Conservation (phyloP, 2,888 invertebrate genomes). For the Brachyopa scutellaris region DNA sequence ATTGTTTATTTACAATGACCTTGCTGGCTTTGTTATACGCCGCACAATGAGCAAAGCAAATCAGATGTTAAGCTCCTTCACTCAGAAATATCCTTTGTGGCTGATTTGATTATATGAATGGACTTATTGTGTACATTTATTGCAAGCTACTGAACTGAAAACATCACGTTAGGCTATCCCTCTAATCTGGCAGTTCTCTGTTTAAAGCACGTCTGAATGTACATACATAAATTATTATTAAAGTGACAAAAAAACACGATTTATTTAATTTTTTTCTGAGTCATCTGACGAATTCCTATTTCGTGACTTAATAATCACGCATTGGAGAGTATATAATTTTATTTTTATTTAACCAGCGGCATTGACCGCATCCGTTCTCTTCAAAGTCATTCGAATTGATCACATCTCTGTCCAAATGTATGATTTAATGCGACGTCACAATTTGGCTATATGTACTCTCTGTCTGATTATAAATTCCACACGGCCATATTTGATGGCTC, state of each 20-base stretch:
- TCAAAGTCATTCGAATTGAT: conserved; percentile 34
- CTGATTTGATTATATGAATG: too few relatives aligned
- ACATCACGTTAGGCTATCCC: not conserved
- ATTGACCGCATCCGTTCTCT: conserved; percentile 31
- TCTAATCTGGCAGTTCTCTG: not conserved
- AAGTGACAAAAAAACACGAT: not conserved
- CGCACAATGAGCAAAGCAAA: too few relatives aligned
- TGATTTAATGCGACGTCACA: not conserved
- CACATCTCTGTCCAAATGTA: conserved; percentile 20
- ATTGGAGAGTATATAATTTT: not conserved
- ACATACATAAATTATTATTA: too few relatives aligned
- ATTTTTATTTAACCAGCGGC: conserved; percentile 7
- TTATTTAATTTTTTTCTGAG: not conserved
- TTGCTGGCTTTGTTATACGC: too few relatives aligned
- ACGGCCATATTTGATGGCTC: not conserved
- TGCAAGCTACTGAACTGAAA: not conserved
- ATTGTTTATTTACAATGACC: too few relatives aligned
- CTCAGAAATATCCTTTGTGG: too few relatives aligned
- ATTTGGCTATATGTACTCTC: not conserved
- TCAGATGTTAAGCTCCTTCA: too few relatives aligned
- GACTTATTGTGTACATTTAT: too few relatives aligned
- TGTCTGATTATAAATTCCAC: not conserved
- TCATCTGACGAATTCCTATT: conserved; percentile 5
- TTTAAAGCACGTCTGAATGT: too few relatives aligned
- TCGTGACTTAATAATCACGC: conserved; percentile 13